A percentile compares a stretch with the other conserved stretches of the same genome.
Conservation (phyloP, 2,113 vertebrate genomes). For the Strix uralensis region DNA sequence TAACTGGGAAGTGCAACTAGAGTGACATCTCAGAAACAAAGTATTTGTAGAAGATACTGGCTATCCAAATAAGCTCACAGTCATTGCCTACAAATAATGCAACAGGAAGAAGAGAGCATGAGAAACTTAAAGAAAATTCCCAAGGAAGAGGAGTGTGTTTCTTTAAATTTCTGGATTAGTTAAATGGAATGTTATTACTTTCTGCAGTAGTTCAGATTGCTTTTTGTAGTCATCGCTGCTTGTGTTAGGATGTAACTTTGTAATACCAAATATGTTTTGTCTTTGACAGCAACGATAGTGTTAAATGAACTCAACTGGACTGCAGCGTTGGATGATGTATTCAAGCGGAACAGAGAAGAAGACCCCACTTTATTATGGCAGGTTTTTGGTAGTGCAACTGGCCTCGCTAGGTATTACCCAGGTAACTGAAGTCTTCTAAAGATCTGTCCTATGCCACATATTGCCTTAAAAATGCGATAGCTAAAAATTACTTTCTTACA, state of each 20-base stretch:
- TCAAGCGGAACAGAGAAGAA: conserved; percentile 91
- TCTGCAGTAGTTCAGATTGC: background rate
- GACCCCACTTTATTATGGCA: conserved; percentile 96
- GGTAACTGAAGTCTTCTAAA: conserved; percentile 72
- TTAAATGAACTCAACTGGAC: conserved; percentile 98
- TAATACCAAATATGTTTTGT: background rate
- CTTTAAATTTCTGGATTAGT: background rate
- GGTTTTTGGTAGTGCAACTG: conserved; percentile 96
- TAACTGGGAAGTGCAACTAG: background rate
- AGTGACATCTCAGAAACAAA: background rate
- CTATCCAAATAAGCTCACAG: background rate
- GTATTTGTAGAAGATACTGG: background rate
- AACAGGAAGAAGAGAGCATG: background rate
- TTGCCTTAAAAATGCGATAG: background rate
- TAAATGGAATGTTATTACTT: background rate
- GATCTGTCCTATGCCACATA: background rate
- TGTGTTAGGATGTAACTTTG: background rate
- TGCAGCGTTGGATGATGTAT: conserved; percentile 87
- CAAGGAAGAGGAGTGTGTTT: background rate
- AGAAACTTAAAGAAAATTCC: background rate
- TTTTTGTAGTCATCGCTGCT: background rate
- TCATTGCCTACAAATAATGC: background rate
- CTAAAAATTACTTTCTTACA: background rate
- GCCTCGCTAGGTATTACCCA: conserved; percentile 95
- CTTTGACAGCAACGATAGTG: conserved; percentile 87